Evolutionary conservation across 2,113 vertebrate genomes (phyloP).

Genomic region (Azemiops feae): DNA sequence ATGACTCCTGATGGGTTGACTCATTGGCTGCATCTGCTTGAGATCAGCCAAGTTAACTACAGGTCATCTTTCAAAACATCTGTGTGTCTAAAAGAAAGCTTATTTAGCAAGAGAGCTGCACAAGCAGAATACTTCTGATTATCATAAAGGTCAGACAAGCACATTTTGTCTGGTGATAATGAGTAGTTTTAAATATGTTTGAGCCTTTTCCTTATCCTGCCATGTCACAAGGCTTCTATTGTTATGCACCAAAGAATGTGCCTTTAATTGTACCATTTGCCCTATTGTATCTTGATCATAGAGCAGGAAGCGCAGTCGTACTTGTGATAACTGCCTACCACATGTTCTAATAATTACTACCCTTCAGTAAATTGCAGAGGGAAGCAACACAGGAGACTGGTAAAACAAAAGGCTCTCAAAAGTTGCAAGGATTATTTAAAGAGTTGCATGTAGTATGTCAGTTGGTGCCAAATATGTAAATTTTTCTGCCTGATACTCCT

Average conservation of each 20-base stretch:
- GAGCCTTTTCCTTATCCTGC: conserved; percentile 78
- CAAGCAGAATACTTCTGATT: conserved; percentile 71
- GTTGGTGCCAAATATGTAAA: conserved; percentile 45
- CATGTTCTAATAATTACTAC: conserved; percentile 77
- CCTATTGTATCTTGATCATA: conserved; percentile 75
- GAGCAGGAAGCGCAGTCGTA: conserved; percentile 67
- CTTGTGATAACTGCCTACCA: conserved; percentile 71
- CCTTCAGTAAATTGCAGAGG: conserved; percentile 70
- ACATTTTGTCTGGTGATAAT: conserved; percentile 78
- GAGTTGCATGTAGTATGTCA: conserved; percentile 41
- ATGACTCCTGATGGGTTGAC: conserved; percentile 67
- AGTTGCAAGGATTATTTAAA: conserved; percentile 66
- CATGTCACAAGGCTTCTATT: conserved; percentile 78
- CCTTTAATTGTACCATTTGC: conserved; percentile 80
- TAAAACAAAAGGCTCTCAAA: conserved; percentile 68
- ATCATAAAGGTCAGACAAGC: conserved; percentile 81
- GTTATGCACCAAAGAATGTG: conserved; percentile 76
- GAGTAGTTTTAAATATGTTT: conserved; percentile 80
- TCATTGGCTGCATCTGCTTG: conserved; percentile 58
- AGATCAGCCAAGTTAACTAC: conserved; percentile 72
- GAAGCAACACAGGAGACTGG: conserved; percentile 64
- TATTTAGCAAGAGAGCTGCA: conserved; percentile 68
- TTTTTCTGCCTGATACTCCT: conserved; percentile 34
- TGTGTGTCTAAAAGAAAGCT: conserved; percentile 69
- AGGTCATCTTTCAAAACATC: conserved; percentile 69